phyloP scores from a whole-genome alignment of 2,888 invertebrate species.

The Hoplodrina blanda region DNA sequence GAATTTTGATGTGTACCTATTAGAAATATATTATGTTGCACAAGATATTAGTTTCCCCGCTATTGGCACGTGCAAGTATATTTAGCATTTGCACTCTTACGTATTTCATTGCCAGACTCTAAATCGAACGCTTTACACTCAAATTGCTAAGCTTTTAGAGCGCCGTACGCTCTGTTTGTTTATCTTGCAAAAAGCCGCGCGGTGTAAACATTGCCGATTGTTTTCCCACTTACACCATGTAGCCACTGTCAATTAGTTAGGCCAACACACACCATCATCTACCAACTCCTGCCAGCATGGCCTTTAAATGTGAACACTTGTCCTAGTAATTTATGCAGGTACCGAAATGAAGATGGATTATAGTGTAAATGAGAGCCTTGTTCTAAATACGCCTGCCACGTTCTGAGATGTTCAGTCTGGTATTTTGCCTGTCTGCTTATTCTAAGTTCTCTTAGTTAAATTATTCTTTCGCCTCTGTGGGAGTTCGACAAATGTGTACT shows the following conservation, averaged over 20 bases:
- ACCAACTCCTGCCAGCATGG: conserved; percentile 18
- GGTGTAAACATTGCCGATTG: conserved; percentile 72
- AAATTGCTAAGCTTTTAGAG: background rate
- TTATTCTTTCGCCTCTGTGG: background rate
- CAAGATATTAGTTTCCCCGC: background rate
- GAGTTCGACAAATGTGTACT: background rate
- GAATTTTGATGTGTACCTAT: no score
- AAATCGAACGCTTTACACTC: background rate
- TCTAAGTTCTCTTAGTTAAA: background rate
- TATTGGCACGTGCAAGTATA: no score
- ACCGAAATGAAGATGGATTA: conserved; percentile 50
- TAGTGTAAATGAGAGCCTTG: conserved; percentile 29
- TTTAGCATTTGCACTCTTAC: no score
- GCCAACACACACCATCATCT: conserved; percentile 16
- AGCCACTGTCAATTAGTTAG: conserved; percentile 42
- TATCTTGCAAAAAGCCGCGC: conserved; percentile 76
- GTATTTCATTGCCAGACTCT: no score
- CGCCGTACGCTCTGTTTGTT: conserved; percentile 60
- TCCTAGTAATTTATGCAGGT: conserved; percentile 48
- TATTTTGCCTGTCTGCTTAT: conserved; percentile 12
- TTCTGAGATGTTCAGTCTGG: background rate
- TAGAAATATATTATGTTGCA: no score
- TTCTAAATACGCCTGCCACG: conserved; percentile 14
- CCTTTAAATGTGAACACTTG: conserved; percentile 29
- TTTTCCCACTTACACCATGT: conserved; percentile 64